Conservation (phyloP, 1,140 invertebrate species). For the Pararge aegeria region DNA sequence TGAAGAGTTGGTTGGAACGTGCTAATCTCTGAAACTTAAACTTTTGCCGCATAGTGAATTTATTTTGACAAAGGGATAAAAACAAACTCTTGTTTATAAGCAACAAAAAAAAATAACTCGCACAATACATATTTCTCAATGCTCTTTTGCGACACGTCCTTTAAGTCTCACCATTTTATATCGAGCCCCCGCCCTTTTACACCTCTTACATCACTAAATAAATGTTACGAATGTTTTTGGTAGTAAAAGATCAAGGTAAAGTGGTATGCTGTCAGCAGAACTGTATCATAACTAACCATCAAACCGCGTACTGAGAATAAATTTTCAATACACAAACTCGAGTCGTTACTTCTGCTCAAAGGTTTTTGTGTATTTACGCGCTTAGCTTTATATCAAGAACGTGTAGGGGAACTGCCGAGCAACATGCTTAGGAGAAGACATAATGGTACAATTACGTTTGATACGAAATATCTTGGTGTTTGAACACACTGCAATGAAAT, state of each 20-base stretch:
- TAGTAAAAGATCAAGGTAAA: conserved; percentile 33
- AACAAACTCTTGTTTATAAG: conserved; percentile 64
- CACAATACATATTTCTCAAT: conserved; percentile 50
- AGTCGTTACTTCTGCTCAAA: conserved; percentile 67
- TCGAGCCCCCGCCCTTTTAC: conserved; percentile 28
- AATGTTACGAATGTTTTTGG: conserved; percentile 2
- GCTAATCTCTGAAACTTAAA: too few relatives aligned
- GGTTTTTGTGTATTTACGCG: conserved; percentile 48
- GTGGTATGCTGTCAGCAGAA: conserved; percentile 38
- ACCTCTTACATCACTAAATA: conserved; percentile 13
- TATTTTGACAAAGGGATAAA: conserved; percentile 24
- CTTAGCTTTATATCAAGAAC: conserved; percentile 46
- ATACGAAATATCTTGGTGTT: too few relatives aligned
- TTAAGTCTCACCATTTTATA: conserved; percentile 32
- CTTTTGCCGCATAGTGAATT: neutral
- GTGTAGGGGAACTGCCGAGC: conserved; percentile 21
- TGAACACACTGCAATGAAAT: too few relatives aligned
- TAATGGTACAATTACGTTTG: neutral
- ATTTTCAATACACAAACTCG: conserved; percentile 70
- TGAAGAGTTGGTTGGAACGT: too few relatives aligned
- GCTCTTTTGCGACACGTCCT: conserved; percentile 28
- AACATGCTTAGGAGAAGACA: neutral
- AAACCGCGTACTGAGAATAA: conserved; percentile 69
- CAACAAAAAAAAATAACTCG: conserved; percentile 51
- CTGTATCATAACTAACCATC: conserved; percentile 67